Conservation (phyloP, 1,140 invertebrate species). For the Subanguina moxae region DNA sequence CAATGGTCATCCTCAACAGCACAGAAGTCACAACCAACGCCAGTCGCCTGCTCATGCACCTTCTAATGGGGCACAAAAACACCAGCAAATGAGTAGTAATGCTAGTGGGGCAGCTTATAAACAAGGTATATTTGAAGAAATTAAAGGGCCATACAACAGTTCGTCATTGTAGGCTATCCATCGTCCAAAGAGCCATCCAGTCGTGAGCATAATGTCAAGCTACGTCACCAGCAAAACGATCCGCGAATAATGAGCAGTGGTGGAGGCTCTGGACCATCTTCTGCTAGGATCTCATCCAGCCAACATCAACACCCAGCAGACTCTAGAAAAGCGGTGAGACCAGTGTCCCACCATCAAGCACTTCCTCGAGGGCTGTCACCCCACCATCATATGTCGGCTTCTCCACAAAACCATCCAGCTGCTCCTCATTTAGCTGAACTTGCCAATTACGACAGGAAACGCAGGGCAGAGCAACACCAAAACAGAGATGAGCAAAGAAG, state of each 20-base stretch:
- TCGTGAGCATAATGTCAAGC: slow-evolving; percentile 36
- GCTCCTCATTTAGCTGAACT: slow-evolving; percentile 41
- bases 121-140: not conserved
- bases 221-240: slow-evolving; percentile 26
- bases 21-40: slow-evolving; percentile 1
- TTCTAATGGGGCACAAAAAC: not conserved
- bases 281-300: not conserved
- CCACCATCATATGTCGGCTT: slow-evolving; percentile 40
- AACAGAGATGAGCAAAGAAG: slow-evolving; percentile 4
- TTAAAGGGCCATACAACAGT: no score
- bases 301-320: slow-evolving; percentile 9
- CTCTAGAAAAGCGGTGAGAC: slow-evolving; percentile 15
- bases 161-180: slow-evolving; percentile 21
- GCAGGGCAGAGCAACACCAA: slow-evolving; percentile 34
- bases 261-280: not conserved
- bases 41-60: slow-evolving; percentile 1
- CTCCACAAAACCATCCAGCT: slow-evolving; percentile 29
- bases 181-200: slow-evolving; percentile 15
- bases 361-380: slow-evolving; percentile 20
- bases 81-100: not conserved
- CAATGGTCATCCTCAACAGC: not conserved
- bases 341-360: slow-evolving; percentile 39
- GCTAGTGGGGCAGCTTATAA: no score
- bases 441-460: slow-evolving; percentile 54
- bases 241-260: slow-evolving; percentile 11